A percentile compares a stretch with the other conserved stretches of the same genome.
These are phyloP conservation scores for Romanogobio albipinnatus DNA, from an alignment of 2,113 vertebrate species.

Conservation along the genomic window DNA sequence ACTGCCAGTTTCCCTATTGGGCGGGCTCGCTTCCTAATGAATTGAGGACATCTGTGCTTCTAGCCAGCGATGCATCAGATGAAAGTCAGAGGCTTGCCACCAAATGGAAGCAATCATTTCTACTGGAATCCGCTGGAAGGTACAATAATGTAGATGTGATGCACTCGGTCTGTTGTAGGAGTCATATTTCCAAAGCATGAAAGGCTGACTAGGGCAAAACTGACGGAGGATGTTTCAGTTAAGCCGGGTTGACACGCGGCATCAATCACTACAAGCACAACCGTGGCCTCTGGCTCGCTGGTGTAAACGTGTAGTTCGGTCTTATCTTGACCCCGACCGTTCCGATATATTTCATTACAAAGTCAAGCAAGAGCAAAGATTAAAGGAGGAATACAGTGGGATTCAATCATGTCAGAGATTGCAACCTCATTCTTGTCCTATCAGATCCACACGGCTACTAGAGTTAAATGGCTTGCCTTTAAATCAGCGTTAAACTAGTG, in stretches of 20 bases:
- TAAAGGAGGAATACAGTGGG: constrained; percentile 27
- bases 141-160: constrained; percentile 51
- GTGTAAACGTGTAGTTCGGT: neutral
- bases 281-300: neutral
- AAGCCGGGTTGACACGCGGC: constrained; percentile 42
- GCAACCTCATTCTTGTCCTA: constrained; percentile 26
- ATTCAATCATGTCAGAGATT: constrained; percentile 23
- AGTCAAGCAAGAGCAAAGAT: constrained; percentile 32
- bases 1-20: constrained; percentile 52
- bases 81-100: constrained; percentile 44
- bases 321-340: constrained; percentile 17
- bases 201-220: constrained; percentile 42
- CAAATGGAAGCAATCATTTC: constrained; percentile 52
- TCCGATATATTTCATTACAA: constrained; percentile 34
- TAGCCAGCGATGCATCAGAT: constrained; percentile 52
- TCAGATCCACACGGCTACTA: neutral
- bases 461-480: neutral
- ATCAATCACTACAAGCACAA: constrained; percentile 43
- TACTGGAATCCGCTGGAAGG: constrained; percentile 50
- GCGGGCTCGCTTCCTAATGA: constrained; percentile 48
- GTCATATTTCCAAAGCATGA: constrained; percentile 41
- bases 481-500: neutral
- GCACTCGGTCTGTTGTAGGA: constrained; percentile 26
- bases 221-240: constrained; percentile 51
- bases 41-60: constrained; percentile 56